Percentiles rank a stretch among this genome's conserved stretches.
Evolutionary conservation across 2,888 invertebrate species (phyloP).

Genomic region (Punctoribates punctum): DNA sequence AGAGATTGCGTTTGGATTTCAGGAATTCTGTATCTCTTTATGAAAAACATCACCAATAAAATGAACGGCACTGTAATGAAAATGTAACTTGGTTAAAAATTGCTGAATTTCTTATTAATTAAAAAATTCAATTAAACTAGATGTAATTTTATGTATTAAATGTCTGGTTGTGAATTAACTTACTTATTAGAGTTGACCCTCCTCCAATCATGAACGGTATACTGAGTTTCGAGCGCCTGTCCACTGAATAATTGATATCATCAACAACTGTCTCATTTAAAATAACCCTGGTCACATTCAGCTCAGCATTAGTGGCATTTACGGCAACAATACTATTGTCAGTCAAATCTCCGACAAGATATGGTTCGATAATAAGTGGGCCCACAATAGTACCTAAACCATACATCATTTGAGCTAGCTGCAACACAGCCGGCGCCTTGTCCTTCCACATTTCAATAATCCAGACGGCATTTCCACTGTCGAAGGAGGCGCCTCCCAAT

Average conservation of each 20-base stretch:
- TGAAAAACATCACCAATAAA: slow-evolving; percentile 10
- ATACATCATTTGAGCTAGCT: slow-evolving; percentile 37
- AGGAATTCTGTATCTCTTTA: neutral
- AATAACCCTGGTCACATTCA: too few species aligned
- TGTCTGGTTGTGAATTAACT: neutral
- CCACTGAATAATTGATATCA: slow-evolving; percentile 8
- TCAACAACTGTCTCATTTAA: too few species aligned
- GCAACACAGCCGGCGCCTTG: slow-evolving; percentile 25
- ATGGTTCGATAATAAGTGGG: slow-evolving; percentile 36
- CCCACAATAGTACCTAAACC: slow-evolving; percentile 37
- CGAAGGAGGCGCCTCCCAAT: slow-evolving; percentile 12
- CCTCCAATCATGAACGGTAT: neutral
- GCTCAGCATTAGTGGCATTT: too few species aligned
- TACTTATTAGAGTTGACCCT: neutral
- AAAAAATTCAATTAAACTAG: neutral
- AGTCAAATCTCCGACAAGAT: neutral
- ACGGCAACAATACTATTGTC: too few species aligned
- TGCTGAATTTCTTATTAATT: too few species aligned
- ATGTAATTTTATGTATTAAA: neutral
- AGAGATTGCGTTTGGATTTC: neutral
- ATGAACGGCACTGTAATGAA: neutral
- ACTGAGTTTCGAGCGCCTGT: neutral
- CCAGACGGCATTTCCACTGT: slow-evolving; percentile 32
- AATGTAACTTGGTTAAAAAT: neutral
- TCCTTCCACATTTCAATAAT: slow-evolving; percentile 39